Evolutionary conservation across 2,113 vertebrate genomes (phyloP), one percentile per base, ranked within the genome.

Genomic region (Struthio camelus): DNA sequence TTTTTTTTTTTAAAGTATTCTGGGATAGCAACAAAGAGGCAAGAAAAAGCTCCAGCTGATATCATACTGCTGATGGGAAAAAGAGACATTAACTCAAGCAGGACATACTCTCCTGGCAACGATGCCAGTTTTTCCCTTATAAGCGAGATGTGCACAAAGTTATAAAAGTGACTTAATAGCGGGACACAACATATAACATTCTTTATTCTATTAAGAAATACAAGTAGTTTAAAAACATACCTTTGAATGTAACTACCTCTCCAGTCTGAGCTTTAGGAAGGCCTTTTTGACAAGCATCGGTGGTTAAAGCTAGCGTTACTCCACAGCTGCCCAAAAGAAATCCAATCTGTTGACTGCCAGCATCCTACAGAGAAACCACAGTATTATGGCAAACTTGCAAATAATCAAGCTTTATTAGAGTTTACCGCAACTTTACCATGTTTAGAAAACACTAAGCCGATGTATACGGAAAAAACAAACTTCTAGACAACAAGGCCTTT

Each of bases 271-370:
- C 98, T 98, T 99, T 99, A 23, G 99, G 99, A 51, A 99, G 98
- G 61, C 99, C 99, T 67, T 99, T 99, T 97, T 99, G 99, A 98
- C 99, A 99, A 53, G 99, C 99, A 2, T 99, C 99, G 18, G 99
- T 99, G 94, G 99, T 99, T 96, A 99, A 98, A 59, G 99, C 99
- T 90, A 99, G 96, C 0, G 98, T 98, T n/a, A 99, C 98, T 3
- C 99, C 99, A 85, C 99, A 99, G 97, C 99, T 99, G 92, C 99
- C 98, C 98, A 99, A 85, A 89, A 99, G 98, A 97, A 99, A 99
- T 17, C 99, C 99, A 8, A 99, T 98, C 97, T 99, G 99, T 95
- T 99, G 99, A 97, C 99, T 99, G 85, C 99, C 99, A 18, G 99
- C 99, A 44, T 99, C 99, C 99, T 99, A 90, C 4, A 54, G 85